phyloP scores from a whole-genome alignment of 1,140 invertebrate genomes.

The Bombus turneri region DNA sequence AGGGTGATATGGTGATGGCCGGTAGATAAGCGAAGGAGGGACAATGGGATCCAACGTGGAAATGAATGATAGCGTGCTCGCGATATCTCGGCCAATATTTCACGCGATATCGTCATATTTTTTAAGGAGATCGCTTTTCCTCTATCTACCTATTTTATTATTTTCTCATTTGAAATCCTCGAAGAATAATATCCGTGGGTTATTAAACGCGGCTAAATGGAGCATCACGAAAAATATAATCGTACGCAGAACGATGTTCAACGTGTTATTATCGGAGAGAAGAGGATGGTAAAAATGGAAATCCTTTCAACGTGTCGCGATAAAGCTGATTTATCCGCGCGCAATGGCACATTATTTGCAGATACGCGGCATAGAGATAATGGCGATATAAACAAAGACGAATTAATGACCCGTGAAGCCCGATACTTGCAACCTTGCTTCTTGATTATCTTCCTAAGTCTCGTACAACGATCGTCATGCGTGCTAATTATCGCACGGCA shows the following conservation, averaged over 20 bases:
- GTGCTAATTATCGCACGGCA: conserved; percentile 7
- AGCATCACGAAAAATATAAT: background rate
- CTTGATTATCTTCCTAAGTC: conserved; percentile 24
- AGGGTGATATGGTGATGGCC: conserved; percentile 8
- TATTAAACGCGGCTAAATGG: conserved; percentile 13
- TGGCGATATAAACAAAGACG: conserved; percentile 27
- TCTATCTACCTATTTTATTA: too few species aligned
- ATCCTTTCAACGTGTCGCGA: background rate
- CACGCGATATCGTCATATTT: conserved; percentile 7
- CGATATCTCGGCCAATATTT: conserved; percentile 22
- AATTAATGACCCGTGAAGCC: conserved; percentile 39
- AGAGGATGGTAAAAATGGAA: conserved; percentile 1
- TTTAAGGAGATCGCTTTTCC: conserved; percentile 7
- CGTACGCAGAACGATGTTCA: background rate
- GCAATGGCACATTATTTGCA: conserved; percentile 47
- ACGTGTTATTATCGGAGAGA: conserved; percentile 10
- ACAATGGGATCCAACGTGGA: conserved; percentile 36
- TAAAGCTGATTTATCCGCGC: conserved; percentile 1
- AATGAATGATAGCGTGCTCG: conserved; percentile 16
- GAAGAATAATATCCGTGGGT: background rate
- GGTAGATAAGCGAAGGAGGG: conserved; percentile 6
- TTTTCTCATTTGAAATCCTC: background rate
- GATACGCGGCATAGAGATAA: conserved; percentile 13
- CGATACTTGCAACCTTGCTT: conserved; percentile 14
- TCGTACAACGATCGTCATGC: background rate